Evolutionary conservation across 2,797 vertebrate genomes (phyloP).

Genomic region (Brachyrhaphis roseni): DNA sequence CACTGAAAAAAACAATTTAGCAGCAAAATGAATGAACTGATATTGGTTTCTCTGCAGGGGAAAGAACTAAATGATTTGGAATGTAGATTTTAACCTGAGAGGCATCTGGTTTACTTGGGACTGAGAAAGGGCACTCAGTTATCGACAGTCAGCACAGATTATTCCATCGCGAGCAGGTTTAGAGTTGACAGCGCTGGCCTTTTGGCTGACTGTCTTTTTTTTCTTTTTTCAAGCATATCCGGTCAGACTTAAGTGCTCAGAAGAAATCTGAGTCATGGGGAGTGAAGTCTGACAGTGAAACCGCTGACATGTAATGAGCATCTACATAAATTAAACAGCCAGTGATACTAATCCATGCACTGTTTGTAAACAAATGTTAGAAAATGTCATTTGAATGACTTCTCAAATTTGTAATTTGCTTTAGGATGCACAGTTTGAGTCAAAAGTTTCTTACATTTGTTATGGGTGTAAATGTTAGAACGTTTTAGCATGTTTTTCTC

Average conservation of each 20-base stretch:
- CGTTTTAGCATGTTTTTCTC: not conserved
- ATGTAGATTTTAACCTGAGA: slow-evolving; percentile 66
- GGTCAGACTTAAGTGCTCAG: slow-evolving; percentile 53
- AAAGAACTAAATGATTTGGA: slow-evolving; percentile 50
- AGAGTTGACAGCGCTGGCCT: slow-evolving; percentile 69
- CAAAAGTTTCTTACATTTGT: not conserved
- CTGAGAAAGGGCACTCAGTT: slow-evolving; percentile 66
- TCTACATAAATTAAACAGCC: slow-evolving; percentile 29
- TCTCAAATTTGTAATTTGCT: not conserved
- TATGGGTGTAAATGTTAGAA: not conserved
- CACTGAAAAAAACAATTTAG: slow-evolving; percentile 46
- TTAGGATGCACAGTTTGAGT: not conserved
- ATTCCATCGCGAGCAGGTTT: slow-evolving; percentile 62
- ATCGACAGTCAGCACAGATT: slow-evolving; percentile 68
- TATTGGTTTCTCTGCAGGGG: slow-evolving; percentile 46
- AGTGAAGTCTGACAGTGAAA: slow-evolving; percentile 46
- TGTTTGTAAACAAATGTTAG: not conserved
- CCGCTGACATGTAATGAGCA: slow-evolving; percentile 37
- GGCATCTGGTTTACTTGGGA: slow-evolving; percentile 45
- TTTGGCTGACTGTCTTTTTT: slow-evolving; percentile 62
- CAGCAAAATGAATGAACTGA: slow-evolving; percentile 46
- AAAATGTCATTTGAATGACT: not conserved
- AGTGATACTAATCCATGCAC: not conserved
- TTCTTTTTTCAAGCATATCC: slow-evolving; percentile 45
- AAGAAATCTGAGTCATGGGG: slow-evolving; percentile 53